Base-by-base conservation (phyloP, 2,888 invertebrate species). In the Heliconius hortense region DNA sequence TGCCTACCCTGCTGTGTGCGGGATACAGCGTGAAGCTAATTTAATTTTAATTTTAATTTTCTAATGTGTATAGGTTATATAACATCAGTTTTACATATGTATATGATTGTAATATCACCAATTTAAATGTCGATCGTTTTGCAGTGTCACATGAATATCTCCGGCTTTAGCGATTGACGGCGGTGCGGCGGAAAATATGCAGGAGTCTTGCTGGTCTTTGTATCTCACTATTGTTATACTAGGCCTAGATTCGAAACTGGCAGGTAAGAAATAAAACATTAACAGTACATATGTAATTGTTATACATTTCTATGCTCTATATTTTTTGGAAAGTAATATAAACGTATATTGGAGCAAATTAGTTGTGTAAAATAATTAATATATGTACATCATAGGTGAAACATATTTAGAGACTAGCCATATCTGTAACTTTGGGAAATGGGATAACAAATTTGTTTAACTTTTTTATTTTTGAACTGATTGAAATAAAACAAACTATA, bases 201-300 rank as follows among this genome's bases (percentile, higher is more conserved):
- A 88, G 88, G 84, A 90, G 78, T 86, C 89, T 80, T 90, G 88
- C 84, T 89, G 89, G 89, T 86, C 89, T 69, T 82, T 90, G 82
- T 91, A 88, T 80, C 83, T 93, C 31, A 89, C 88, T 74, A 85
- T 93, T 79, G 90, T 92, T 78, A 90, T 92, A 89, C 82, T 93
- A 64, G 90, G 92, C 69, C 86, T 92, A 21, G 92, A 93, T 81
- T 92, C 92, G 1, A 93, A 90, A 78, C 87, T 93, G 28, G 93
- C 88, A 67, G 93, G 93, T 90, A 81, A 87, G 89, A 80, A 18
- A 0, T 70, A 26, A 31, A 31, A 28, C 5, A 35, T 21, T 35
- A 53, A 18, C 3, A 39, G 35, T 39, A n/a, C 5, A 64, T 2
- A 59, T 74, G 67, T 67, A 71, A 39, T 73, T 73, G 56, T 67